These are phyloP conservation scores for Leptestheria dahalacensis DNA, from an alignment of 1,140 invertebrate genomes.

Conservation along the genomic window DNA sequence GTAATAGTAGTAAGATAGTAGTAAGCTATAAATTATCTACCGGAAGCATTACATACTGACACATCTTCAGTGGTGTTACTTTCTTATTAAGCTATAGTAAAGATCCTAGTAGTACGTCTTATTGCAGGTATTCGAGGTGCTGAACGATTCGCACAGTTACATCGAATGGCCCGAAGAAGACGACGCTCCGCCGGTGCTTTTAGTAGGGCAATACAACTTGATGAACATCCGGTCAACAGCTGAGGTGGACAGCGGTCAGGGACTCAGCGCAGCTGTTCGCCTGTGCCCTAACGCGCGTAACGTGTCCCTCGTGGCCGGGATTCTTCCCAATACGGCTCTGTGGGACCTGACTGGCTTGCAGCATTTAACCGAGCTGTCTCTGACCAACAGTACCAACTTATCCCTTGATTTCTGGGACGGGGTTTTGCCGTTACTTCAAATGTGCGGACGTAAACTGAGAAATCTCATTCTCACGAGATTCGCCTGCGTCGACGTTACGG, in stretches of 20 bases:
- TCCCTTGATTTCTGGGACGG: slow-evolving; percentile 27
- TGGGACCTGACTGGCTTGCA: slow-evolving; percentile 2
- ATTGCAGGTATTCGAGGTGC: neutral
- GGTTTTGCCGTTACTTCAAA: slow-evolving; percentile 26
- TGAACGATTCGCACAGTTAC: neutral
- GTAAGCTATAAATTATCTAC: too few species aligned
- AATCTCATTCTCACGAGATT: slow-evolving; percentile 25
- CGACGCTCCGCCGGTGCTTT: neutral
- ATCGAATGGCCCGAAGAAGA: slow-evolving; percentile 6
- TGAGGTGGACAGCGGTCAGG: slow-evolving; percentile 16
- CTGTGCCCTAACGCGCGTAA: slow-evolving; percentile 22
- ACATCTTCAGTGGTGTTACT: too few species aligned
- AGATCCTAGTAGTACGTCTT: neutral
- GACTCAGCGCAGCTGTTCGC: slow-evolving; percentile 21
- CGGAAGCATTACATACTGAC: too few species aligned
- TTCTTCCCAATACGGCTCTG: neutral
- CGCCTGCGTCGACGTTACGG: slow-evolving; percentile 6
- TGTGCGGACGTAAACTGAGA: slow-evolving; percentile 23
- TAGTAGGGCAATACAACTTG: slow-evolving; percentile 17
- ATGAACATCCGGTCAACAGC: slow-evolving; percentile 1
- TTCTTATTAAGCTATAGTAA: too few species aligned
- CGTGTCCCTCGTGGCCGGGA: slow-evolving; percentile 1
- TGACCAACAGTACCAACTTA: slow-evolving; percentile 11
- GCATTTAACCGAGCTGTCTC: slow-evolving; percentile 7
- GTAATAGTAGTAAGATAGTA: too few species aligned